These are phyloP conservation scores for Euborellia annulipes DNA, from an alignment of 1,140 invertebrate genomes.

Conservation along the genomic window DNA sequence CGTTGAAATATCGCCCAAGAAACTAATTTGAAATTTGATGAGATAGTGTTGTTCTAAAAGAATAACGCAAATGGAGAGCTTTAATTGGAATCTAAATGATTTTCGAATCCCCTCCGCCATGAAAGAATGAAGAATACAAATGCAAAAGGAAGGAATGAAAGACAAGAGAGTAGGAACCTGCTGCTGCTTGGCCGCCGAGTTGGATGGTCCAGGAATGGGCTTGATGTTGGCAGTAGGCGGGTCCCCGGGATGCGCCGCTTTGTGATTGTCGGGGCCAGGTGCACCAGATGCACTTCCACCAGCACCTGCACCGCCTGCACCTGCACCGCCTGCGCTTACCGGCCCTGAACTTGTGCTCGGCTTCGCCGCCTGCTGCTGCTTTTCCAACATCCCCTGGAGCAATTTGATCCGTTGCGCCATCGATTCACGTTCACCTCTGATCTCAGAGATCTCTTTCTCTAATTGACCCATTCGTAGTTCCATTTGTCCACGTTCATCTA, in stretches of 20 bases:
- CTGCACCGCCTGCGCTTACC: neutral
- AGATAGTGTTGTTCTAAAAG: too few species aligned
- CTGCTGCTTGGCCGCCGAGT: constrained; percentile 23
- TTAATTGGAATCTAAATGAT: too few species aligned
- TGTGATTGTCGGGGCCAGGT: constrained; percentile 43
- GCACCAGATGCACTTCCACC: constrained; percentile 26
- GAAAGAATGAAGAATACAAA: too few species aligned
- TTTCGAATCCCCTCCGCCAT: too few species aligned
- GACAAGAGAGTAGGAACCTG: constrained; percentile 16
- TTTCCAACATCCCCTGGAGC: constrained; percentile 62
- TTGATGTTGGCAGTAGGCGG: constrained; percentile 85
- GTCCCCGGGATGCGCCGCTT: constrained; percentile 42
- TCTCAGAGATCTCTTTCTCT: constrained; percentile 60
- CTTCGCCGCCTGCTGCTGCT: constrained; percentile 19
- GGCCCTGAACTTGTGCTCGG: constrained; percentile 36
- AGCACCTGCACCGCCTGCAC: too few species aligned
- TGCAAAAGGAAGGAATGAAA: constrained; percentile 23
- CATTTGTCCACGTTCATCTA: constrained; percentile 30
- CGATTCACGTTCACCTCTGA: constrained; percentile 48
- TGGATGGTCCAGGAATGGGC: constrained; percentile 64
- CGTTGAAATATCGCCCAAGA: too few species aligned
- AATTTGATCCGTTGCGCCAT: constrained; percentile 52
- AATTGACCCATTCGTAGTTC: constrained; percentile 49
- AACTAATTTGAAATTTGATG: too few species aligned
- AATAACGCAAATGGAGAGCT: too few species aligned